These are phyloP conservation scores for Thaleichthys pacificus DNA, from an alignment of 2,797 vertebrate species.

Conservation along the genomic window DNA sequence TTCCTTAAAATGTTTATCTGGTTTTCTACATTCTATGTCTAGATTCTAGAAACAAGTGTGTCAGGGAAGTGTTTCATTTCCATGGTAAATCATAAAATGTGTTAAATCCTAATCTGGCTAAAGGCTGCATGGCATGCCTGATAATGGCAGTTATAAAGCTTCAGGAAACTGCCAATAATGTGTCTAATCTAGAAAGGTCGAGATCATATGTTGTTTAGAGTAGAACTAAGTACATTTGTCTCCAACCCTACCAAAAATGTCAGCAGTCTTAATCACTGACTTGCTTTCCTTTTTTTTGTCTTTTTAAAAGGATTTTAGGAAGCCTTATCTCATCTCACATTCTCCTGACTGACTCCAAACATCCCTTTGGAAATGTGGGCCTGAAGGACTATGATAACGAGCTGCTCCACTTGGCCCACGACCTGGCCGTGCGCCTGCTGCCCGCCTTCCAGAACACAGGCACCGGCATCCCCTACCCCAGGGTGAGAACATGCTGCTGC, in stretches of 20 bases:
- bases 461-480: constrained; percentile 94
- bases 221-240: not conserved
- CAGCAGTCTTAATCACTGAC: too few relatives aligned
- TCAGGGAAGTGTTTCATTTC: not conserved
- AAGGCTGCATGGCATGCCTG: not conserved
- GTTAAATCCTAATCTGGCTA: not conserved
- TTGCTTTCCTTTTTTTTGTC: not conserved
- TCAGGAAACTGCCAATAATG: not conserved
- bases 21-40: not conserved
- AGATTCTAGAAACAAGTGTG: not conserved
- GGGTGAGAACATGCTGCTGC: constrained; percentile 74
- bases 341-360: constrained; percentile 90
- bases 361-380: constrained; percentile 91
- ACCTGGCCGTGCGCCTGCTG: constrained; percentile 91
- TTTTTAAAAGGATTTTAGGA: constrained; percentile 84
- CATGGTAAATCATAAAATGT: not conserved
- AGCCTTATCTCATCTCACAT: constrained; percentile 96
- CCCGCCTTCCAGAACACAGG: constrained; percentile 98
- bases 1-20: not conserved
- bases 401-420: constrained; percentile 91
- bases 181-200: not conserved
- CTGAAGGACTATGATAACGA: constrained; percentile 91
- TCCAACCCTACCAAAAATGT: not conserved
- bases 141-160: not conserved
- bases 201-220: not conserved